Evolutionary conservation across 2,888 invertebrate genomes (phyloP), one percentile per base, ranked within the genome.

Genomic region (Byasa hedistus): DNA sequence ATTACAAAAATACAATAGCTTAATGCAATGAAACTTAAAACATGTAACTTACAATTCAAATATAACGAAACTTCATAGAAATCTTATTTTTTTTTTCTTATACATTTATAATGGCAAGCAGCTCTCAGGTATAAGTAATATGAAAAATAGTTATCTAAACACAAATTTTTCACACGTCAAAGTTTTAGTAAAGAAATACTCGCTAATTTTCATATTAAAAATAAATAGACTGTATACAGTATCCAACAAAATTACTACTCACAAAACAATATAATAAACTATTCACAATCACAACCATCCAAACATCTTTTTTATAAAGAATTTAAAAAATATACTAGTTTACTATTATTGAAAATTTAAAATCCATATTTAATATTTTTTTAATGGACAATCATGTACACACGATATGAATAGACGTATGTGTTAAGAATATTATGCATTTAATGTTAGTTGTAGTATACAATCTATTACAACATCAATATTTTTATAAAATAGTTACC

Each of bases 241-340:
- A 48, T 27, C 27, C 56, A 55, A 22, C 65, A 48, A 32, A 64
- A 56, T n/a, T 3, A 55, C 17, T 36, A 39, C 15, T 22, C 19
- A 54, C 52, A 22, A 54, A 54, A 54, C n/a, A 61, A 54, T 52
- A 58, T 32, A 44, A 36, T 44, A 24, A 69, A 61, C 68, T 65
- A 74, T 77, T 72, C 81, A 82, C 87, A 80, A 72, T 89, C 89
- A 88, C 88, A 89, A 88, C 89, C 89, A 84, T 86, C 69, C 84
- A 83, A 83, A 86, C 85, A 85, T 84, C 80, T n/a, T 84, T 82
- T 84, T 84, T 73, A 61, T 77, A 78, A 79, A 71, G 74, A 77
- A 76, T 79, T 84, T 72, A 81, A n/a, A 83, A 83, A 83, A 82
- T 77, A 80, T 75, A 72, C 76, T 59, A 66, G 68, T 71, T 68